Conservation (phyloP, 2,797 vertebrate species). For the Platalea minor region DNA sequence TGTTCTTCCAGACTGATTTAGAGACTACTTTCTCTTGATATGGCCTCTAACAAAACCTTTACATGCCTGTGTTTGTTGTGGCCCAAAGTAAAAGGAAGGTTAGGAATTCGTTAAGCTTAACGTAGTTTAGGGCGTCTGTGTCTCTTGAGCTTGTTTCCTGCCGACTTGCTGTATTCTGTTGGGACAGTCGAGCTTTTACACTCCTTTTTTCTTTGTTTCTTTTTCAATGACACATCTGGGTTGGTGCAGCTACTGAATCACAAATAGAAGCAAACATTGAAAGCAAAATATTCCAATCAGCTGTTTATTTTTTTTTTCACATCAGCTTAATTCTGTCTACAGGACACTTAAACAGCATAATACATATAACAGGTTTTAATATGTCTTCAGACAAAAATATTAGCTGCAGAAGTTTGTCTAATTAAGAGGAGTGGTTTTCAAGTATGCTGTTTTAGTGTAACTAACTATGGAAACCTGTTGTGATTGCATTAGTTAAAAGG, state of each 20-base stretch:
- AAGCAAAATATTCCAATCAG: not conserved
- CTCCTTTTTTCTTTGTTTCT: not conserved
- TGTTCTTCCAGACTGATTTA: not conserved
- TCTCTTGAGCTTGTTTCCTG: not conserved
- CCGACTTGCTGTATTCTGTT: not conserved
- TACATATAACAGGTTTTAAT: not conserved
- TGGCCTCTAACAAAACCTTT: not conserved
- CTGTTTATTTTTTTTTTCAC: not conserved
- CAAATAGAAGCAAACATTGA: not conserved
- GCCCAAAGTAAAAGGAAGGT: not conserved
- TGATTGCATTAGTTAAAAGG: not conserved
- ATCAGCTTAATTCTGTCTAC: not conserved
- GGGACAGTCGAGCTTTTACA: conserved; percentile 9
- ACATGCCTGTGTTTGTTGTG: not conserved
- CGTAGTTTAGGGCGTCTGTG: not conserved
- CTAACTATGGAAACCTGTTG: not conserved
- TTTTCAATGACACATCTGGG: not conserved
- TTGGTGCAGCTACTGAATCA: conserved; percentile 25
- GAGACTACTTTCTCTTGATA: not conserved
- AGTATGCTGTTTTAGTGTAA: not conserved
- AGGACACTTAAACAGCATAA: not conserved
- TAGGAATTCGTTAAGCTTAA: not conserved
- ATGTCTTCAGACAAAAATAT: not conserved
- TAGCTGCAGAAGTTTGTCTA: not conserved
- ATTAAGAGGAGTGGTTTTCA: not conserved